Evolutionary conservation across 2,888 invertebrate species (phyloP).

Genomic region (Hirtodrosophila duncani): DNA sequence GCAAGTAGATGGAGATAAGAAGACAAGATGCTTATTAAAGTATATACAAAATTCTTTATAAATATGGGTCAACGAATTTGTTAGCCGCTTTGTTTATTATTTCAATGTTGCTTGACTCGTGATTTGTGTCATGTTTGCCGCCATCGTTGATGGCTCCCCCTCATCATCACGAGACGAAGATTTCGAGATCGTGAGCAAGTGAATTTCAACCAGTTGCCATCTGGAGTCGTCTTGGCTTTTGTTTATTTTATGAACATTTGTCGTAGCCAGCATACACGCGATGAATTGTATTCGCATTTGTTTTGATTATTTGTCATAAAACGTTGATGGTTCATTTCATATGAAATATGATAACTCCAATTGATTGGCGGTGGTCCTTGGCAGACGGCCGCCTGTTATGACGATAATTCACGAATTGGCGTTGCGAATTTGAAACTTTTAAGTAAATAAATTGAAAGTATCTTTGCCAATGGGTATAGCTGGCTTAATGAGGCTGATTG

Average conservation of each 20-base stretch:
- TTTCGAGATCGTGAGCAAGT: too few relatives aligned
- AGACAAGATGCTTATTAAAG: slow-evolving; percentile 17
- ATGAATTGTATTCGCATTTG: not conserved
- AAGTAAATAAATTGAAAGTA: too few relatives aligned
- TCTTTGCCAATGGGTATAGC: too few relatives aligned
- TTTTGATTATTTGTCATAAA: slow-evolving; percentile 29
- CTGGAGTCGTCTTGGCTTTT: not conserved
- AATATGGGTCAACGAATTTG: slow-evolving; percentile 17
- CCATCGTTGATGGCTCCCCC: not conserved
- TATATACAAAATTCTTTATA: not conserved
- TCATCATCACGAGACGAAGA: too few relatives aligned
- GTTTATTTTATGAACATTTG: slow-evolving; percentile 13
- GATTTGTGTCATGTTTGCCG: slow-evolving; percentile 26
- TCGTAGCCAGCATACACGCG: slow-evolving; percentile 47
- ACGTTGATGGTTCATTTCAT: slow-evolving; percentile 26
- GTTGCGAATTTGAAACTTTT: too few relatives aligned
- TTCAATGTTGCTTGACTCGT: slow-evolving; percentile 28
- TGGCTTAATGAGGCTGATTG: too few relatives aligned
- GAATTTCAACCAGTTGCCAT: not conserved
- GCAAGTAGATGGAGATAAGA: slow-evolving; percentile 43
- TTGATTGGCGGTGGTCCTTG: slow-evolving; percentile 31
- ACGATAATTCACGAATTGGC: slow-evolving; percentile 13
- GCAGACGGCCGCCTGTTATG: not conserved
- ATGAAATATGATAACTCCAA: slow-evolving; percentile 42
- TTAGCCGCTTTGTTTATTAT: slow-evolving; percentile 7